Evolutionary conservation across 2,797 vertebrate species (phyloP).

Genomic region (Diplodus sargus): DNA sequence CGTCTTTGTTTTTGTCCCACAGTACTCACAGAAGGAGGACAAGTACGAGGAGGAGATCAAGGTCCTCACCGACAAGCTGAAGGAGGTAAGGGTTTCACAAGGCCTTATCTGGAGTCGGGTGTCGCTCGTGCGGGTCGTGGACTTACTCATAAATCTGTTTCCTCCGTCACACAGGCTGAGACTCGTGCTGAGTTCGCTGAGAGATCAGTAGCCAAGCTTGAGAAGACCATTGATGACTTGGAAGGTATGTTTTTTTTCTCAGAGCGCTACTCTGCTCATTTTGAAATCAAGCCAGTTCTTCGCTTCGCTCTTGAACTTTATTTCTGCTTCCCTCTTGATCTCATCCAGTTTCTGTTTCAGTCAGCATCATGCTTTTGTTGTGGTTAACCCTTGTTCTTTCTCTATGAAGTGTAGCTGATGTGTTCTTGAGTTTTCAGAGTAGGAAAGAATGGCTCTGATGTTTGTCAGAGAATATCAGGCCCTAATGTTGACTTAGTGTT

Average conservation of each 20-base stretch:
- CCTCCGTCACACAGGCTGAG: slow-evolving; percentile 89
- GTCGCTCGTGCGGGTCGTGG: slow-evolving; percentile 6
- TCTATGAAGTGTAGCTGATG: slow-evolving; percentile 3
- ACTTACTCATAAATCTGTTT: slow-evolving; percentile 44
- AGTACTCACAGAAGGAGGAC: slow-evolving; percentile 99
- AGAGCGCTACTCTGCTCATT: slow-evolving; percentile 23
- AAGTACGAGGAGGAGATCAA: slow-evolving; percentile 99
- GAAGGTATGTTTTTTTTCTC: slow-evolving; percentile 90
- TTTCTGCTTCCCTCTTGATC: slow-evolving; percentile 34
- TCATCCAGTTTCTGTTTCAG: slow-evolving; percentile 21
- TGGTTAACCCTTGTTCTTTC: background rate
- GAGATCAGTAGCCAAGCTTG: slow-evolving; percentile 99
- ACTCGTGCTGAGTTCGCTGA: slow-evolving; percentile 99
- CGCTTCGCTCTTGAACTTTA: slow-evolving; percentile 27
- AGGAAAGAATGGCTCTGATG: slow-evolving; percentile 19
- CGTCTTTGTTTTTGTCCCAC: slow-evolving; percentile 75
- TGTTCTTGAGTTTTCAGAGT: slow-evolving; percentile 15
- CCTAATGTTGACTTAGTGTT: slow-evolving; percentile 29
- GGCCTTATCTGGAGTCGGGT: slow-evolving; percentile 28
- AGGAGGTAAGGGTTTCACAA: slow-evolving; percentile 90
- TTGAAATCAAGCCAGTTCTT: slow-evolving; percentile 1
- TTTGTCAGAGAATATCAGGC: slow-evolving; percentile 6
- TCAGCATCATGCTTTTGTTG: slow-evolving; percentile 3
- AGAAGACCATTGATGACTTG: slow-evolving; percentile 99
- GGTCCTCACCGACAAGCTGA: slow-evolving; percentile 99